Evolutionary conservation across 2,113 vertebrate genomes (phyloP), one percentile per base, ranked within the genome.

Genomic region (Phalacrocorax pelagicus): DNA sequence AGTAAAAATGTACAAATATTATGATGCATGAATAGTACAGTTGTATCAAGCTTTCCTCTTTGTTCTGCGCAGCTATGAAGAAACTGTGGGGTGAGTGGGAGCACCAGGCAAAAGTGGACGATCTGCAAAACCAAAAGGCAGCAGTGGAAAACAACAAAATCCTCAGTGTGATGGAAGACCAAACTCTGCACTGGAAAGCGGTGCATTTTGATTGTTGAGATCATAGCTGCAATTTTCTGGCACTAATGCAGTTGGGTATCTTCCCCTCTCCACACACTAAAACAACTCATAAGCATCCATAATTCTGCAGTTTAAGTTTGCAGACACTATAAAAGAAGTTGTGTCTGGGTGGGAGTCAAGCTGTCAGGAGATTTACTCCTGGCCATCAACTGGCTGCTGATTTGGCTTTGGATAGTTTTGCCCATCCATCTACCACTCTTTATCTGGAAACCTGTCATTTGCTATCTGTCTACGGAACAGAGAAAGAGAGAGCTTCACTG

Each of bases 21-120:
- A 34, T 51, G 58, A 49, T 71, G 36, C 20, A 32, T 42, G 34
- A 78, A 62, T 14, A 54, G 55, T n/a, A n/a, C 52, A 59, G 55
- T 12, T 63, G 11, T 42, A 67, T 23, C 24, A 36, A 44, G 22
- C 30, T 72, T 51, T 59, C 17, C 32, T n/a, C 44, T 69, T 57
- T 71, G 54, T 78, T 59, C 36, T 44, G 36, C 12, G 40, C 71
- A 98, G 98, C 98, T 59, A 73, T 98, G 65, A 88, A 97, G 62
- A 97, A 97, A 97, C 95, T 98, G 77, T 98, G 98, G 98, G 97
- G 96, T 89, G 87, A 97, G n/a, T 85, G 94, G 6, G 49, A 98
- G 57, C 27, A 98, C 19, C 97, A 97, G 81, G n/a, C 84, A 73
- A 97, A 98, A 89, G 58, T 97, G 55, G 86, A 97, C 0, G 85